Base-by-base conservation (phyloP, 2,888 invertebrate genomes). In the Drosophila formosana region DNA sequence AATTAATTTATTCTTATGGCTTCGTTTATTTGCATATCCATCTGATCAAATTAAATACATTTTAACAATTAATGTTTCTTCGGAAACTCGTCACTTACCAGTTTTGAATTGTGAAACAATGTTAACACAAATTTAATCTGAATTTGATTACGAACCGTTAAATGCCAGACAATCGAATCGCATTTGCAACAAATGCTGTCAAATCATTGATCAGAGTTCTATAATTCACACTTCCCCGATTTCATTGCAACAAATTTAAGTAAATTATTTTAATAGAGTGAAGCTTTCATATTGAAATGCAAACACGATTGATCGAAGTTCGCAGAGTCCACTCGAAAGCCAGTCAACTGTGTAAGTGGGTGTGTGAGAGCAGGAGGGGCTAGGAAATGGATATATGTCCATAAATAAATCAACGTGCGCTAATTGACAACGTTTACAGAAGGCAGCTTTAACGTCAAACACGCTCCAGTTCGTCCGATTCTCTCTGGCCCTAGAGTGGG, bases 351-450 rank as follows among this genome's bases (percentile, higher is more conserved):
- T 50, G 28, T 34, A 32, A 41, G 49, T n/a, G 7, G 45, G 61
- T 55, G 53, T 34, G 34, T 37, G 51, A 32, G 46, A 18, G 37
- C 18, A 9, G 2, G 26, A n/a, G 43, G 18, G 30, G 34, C 69
- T 13, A 30, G 11, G 51, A 25, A 39, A 51, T 11, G 26, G 41
- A 57, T 43, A 30, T 26, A 57, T 56, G 73, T 73, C 78, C 70
- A 82, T 84, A 84, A 84, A 84, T 82, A 87, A 87, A 80, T 78
- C 70, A 87, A 65, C 55, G 70, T 70, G 67, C 66, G 72, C 80
- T 87, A 84, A 87, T 87, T 88, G 78, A 41, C 66, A 50, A 63
- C 71, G 71, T 82, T 85, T 67, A 58, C 51, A 57, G 57, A 67
- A 6, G 49, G 49, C 61, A 63, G 53, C 51, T 37, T 57, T 47